Percentiles rank a stretch among this genome's conserved stretches.
Evolutionary conservation across 2,113 vertebrate genomes (phyloP).

Genomic region (Atherinomorus stipes): DNA sequence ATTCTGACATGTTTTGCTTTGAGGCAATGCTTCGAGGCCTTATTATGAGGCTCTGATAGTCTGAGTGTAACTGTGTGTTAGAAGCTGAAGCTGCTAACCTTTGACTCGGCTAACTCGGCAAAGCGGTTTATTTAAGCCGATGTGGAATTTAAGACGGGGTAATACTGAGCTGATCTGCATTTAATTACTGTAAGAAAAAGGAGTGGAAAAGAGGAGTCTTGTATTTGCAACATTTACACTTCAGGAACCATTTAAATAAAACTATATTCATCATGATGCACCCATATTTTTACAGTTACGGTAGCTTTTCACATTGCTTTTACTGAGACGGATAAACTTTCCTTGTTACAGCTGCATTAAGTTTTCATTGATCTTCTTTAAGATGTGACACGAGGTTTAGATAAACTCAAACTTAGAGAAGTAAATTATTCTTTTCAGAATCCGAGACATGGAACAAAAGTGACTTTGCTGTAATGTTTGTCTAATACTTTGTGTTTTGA

Average conservation of each 20-base stretch:
- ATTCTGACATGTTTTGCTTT: neutral
- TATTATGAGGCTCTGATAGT: neutral
- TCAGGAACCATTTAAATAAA: conserved; percentile 19
- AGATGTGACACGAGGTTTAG: conserved; percentile 36
- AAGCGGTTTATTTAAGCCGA: neutral
- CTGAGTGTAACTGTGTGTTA: neutral
- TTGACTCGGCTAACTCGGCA: neutral
- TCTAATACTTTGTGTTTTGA: conserved; percentile 7
- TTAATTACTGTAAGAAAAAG: neutral
- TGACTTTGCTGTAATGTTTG: neutral
- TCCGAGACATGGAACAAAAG: conserved; percentile 3
- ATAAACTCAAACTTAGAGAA: conserved; percentile 48
- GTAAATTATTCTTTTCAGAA: conserved; percentile 19
- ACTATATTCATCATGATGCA: conserved; percentile 23
- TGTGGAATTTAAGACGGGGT: conserved; percentile 6
- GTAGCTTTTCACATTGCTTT: conserved; percentile 26
- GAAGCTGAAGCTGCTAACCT: neutral
- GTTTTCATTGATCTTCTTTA: conserved; percentile 53
- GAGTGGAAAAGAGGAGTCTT: neutral
- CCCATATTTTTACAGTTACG: conserved; percentile 13
- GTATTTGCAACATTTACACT: conserved; percentile 6
- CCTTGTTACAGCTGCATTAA: conserved; percentile 24
- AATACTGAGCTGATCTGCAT: neutral
- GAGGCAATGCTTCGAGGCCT: conserved; percentile 11
- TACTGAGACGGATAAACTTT: conserved; percentile 28